Base-by-base conservation (phyloP, 1,140 invertebrate species). In the Thaumetopoea pityocampa region DNA sequence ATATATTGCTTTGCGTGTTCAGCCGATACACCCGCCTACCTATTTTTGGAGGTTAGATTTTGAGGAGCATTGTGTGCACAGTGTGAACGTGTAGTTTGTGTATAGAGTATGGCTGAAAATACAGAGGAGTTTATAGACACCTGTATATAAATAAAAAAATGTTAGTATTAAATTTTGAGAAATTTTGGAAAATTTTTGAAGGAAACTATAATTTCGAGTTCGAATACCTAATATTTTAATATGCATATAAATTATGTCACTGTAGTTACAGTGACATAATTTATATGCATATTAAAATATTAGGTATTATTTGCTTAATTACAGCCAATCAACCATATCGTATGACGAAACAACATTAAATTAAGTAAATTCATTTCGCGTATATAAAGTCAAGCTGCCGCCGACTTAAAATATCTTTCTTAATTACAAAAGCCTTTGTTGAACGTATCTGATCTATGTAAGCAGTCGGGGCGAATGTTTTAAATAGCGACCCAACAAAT, bases 401-500 rank as follows among this genome's bases (percentile, higher is more conserved):
- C 77, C 73, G 66, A 71, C 73, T 79, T 79, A 77, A 82, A 81
- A 81, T 81, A 84, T 81, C 80, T 84, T 80, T 81, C 80, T 84
- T 84, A 84, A 84, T 81, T 84, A 84, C 80, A 79, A 78, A 82
- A 84, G 68, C 80, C 77, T 84, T 84, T 84, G 80, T 84, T 84
- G 71, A 72, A 79, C 73, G 77, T 81, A 81, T 81, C 80, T 84
- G 80, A 84, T 81, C 80, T 84, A 84, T 84, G 79, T 81, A 84
- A 84, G 72, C 72, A 77, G 73, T 74, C 69, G 69, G 70, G 72
- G 71, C 70, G 69, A 80, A 81, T 81, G 76, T 73, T 80, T 84
- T 81, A 81, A 84, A 84, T 81, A 79, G 72, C 72, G 61, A 62
- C 70, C 73, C 70, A 83, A 76, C 76, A 74, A 79, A 83, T 81